These are phyloP conservation scores for Cercocebus atys DNA, from an alignment of 2,113 vertebrate genomes.

Conservation along the genomic window DNA sequence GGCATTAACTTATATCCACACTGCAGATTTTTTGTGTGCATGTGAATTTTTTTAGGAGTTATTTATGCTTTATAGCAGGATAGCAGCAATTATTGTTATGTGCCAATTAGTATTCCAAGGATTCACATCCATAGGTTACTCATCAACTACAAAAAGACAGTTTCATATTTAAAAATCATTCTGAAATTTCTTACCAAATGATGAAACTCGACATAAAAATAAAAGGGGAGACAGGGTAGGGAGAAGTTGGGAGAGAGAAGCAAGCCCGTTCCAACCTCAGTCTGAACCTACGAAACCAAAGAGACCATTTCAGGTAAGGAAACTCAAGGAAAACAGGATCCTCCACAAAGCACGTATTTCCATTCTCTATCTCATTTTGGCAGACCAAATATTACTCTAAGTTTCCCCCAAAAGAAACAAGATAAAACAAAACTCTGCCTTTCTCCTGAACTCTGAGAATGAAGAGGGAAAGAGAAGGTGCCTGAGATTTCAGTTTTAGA, in stretches of 20 bases:
- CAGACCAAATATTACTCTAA: background rate
- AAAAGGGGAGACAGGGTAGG: background rate
- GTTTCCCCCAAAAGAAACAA: background rate
- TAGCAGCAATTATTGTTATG: slow-evolving; percentile 22
- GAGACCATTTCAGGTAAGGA: background rate
- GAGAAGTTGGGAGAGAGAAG: background rate
- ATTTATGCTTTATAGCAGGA: background rate
- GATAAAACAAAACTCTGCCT: slow-evolving; percentile 15
- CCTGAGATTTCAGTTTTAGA: slow-evolving; percentile 42
- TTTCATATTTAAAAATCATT: background rate
- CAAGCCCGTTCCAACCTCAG: background rate
- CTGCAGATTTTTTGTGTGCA: background rate
- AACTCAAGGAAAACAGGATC: background rate
- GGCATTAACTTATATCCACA: background rate
- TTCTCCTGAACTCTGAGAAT: slow-evolving; percentile 2
- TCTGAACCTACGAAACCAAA: background rate
- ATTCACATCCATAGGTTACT: background rate
- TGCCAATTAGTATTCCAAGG: slow-evolving; percentile 14
- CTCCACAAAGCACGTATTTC: background rate
- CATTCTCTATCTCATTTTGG: background rate
- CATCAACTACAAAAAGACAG: slow-evolving; percentile 51
- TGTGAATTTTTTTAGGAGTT: background rate
- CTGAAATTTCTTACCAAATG: slow-evolving; percentile 49
- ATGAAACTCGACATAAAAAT: slow-evolving; percentile 6
- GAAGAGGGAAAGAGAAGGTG: slow-evolving; percentile 31